Base-by-base conservation (phyloP, 2,113 vertebrate species). In the Pipra filicauda region DNA sequence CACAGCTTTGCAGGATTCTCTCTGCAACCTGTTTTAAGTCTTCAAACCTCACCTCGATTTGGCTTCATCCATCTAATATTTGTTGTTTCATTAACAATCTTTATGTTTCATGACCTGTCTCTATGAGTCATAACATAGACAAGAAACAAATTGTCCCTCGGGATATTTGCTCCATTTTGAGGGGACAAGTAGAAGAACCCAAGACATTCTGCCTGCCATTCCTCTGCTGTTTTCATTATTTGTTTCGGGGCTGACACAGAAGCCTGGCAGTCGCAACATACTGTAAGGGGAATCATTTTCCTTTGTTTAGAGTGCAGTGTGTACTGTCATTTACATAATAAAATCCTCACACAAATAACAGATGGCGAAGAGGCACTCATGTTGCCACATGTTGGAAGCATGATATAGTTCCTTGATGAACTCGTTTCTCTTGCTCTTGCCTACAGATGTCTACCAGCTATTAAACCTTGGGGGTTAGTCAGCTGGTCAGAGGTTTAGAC, bases 331-430 rank as follows among this genome's bases (percentile, higher is more conserved):
- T 98, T 98, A 97, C 98, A 98, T 98, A 98, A 98, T 98, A 98
- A 98, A 98, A 98, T 97, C 97, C 97, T 97, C 96, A 97, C 95
- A 97, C 95, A 98, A 98, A 98, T 98, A 98, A 98, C 98, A 98
- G 98, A 98, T 98, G 98, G 98, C 96, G 93, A 98, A 97, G 97
- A 98, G 94, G 94, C 96, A 97, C 93, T 98, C 97, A 92, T 95
- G 96, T 97, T 95, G 70, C 97, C 96, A 98, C 97, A 98, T 97
- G 98, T 98, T 98, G 97, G 97, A 98, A 98, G 96, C 96, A 97
- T 88, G 96, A 95, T 96, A 83, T 91, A 89, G 74, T 82, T 97
- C 89, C 96, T 82, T 91, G 94, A 96, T 97, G 96, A 97, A 97
- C 95, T 97, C 20, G 5, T 97, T 97, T 96, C 97, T 97, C 97